Conservation (phyloP, 2,888 invertebrate genomes). For the Eupithecia pulchellata region DNA sequence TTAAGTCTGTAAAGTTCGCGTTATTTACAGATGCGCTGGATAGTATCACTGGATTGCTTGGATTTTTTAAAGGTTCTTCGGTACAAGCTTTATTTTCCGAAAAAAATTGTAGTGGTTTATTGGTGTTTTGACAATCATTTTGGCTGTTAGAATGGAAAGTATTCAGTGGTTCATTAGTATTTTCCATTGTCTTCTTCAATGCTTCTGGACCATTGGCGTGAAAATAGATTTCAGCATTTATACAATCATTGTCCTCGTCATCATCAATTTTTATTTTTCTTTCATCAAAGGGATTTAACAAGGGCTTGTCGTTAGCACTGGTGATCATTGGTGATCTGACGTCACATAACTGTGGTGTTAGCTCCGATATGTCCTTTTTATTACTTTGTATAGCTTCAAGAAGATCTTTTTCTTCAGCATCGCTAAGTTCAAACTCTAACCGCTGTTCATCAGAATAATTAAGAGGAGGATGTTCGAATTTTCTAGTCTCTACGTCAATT, state of each 20-base stretch:
- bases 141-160: background rate
- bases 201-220: background rate
- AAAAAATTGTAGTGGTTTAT: background rate
- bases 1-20: background rate
- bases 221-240: background rate
- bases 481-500: conserved; percentile 41
- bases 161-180: background rate
- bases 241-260: background rate
- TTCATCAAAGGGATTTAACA: background rate
- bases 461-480: conserved; percentile 26
- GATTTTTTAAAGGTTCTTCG: background rate
- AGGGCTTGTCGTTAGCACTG: background rate
- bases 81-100: background rate
- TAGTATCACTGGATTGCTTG: background rate
- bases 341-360: background rate
- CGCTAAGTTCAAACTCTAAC: background rate
- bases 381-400: background rate
- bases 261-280: background rate
- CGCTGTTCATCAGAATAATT: conserved; percentile 17
- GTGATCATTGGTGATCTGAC: background rate
- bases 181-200: background rate
- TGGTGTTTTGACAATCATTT: background rate
- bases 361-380: background rate
- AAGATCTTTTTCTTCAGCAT: background rate
- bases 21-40: background rate